Percentiles rank a stretch among this genome's conserved stretches.
Conservation (phyloP, 2,888 invertebrate species). For the Chrysotoxum bicinctum region DNA sequence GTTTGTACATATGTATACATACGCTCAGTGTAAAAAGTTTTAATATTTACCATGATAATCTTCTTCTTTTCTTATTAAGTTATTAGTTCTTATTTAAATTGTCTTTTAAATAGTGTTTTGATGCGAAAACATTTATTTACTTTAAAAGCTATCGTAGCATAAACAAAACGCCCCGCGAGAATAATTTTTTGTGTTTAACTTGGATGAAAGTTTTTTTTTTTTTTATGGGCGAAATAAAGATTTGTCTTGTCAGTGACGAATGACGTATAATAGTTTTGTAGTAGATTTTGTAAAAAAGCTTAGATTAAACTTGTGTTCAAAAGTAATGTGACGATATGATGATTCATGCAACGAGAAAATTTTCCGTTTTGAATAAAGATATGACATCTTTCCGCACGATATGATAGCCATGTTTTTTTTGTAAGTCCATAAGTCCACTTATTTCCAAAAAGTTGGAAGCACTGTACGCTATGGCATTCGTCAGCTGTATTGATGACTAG, state of each 20-base stretch:
- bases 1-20: too few species aligned
- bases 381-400: too few species aligned
- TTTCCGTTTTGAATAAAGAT: too few species aligned
- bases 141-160: constrained; percentile 28
- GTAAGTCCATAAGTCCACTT: too few species aligned
- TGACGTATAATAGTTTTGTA: not conserved
- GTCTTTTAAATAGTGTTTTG: not conserved
- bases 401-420: too few species aligned
- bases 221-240: not conserved
- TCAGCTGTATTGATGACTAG: too few species aligned
- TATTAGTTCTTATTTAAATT: not conserved
- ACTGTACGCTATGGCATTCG: too few species aligned
- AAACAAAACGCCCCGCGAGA: constrained; percentile 28
- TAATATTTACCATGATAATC: not conserved
- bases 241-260: not conserved
- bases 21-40: too few species aligned
- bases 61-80: not conserved
- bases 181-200: not conserved
- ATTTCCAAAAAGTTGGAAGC: too few species aligned
- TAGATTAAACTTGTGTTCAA: not conserved
- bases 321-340: not conserved
- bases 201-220: not conserved
- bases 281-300: constrained; percentile 1
- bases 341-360: too few species aligned
- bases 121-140: constrained; percentile 9